Evolutionary conservation across 1,140 invertebrate species (phyloP).

Genomic region (Frieseomelitta varia): DNA sequence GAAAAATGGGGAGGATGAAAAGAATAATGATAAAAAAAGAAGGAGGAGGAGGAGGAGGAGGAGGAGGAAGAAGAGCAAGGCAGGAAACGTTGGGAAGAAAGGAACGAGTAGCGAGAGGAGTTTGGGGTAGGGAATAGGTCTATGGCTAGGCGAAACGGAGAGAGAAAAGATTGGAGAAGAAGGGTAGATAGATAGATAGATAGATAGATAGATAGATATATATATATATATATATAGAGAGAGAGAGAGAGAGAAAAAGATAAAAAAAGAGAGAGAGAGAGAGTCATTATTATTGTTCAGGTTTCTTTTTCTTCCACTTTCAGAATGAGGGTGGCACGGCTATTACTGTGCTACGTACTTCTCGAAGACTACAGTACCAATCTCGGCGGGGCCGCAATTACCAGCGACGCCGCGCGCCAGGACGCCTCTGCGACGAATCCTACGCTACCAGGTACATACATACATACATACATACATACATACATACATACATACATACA

Average conservation of each 20-base stretch:
- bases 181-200: neutral
- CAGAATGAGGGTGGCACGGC: constrained; percentile 80
- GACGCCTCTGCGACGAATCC: constrained; percentile 71
- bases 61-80: neutral
- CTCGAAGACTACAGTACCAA: constrained; percentile 78
- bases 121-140: neutral
- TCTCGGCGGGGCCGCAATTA: constrained; percentile 73
- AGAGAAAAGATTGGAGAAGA: too few relatives aligned
- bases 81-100: neutral
- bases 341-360: constrained; percentile 80
- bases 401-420: constrained; percentile 75
- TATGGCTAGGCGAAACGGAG: constrained; percentile 2
- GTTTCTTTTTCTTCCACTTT: constrained; percentile 65
- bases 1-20: constrained; percentile 22
- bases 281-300: constrained; percentile 62
- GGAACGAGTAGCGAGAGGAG: constrained; percentile 30
- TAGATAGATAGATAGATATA: neutral
- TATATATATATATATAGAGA: too few relatives aligned
- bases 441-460: constrained; percentile 63
- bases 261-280: neutral
- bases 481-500: constrained; percentile 28
- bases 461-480: neutral
- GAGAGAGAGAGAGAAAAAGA: neutral
- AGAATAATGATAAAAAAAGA: neutral
- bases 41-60: neutral